phyloP scores from a whole-genome alignment of 2,797 vertebrate species.

The Pantherophis vulpinus region DNA sequence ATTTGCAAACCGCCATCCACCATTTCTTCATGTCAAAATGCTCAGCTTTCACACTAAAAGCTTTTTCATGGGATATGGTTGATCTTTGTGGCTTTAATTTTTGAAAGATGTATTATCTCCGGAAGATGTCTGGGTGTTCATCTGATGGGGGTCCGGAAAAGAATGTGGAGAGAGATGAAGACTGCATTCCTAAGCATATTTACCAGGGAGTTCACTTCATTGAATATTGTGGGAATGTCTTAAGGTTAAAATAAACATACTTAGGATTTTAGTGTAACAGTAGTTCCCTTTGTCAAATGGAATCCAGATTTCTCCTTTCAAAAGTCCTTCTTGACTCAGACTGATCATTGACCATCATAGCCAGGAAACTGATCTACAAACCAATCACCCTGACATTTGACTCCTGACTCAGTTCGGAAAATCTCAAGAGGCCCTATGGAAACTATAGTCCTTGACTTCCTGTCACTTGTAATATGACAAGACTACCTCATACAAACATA shows the following conservation, averaged over 20 bases:
- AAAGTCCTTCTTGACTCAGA: neutral
- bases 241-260: neutral
- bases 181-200: neutral
- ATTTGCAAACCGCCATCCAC: neutral
- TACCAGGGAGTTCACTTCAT: neutral
- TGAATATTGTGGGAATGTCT: neutral
- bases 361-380: neutral
- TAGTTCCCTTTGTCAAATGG: neutral
- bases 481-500: neutral
- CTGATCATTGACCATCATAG: neutral
- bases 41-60: neutral
- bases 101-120: neutral
- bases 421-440: neutral
- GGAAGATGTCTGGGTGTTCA: neutral
- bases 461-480: neutral
- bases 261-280: neutral
- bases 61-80: neutral
- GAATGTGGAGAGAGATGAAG: neutral
- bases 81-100: neutral
- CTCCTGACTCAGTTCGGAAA: neutral
- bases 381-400: neutral
- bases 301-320: neutral
- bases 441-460: neutral
- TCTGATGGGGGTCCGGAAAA: neutral
- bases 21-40: neutral